A percentile compares a stretch with the other conserved stretches of the same genome.
Conservation (phyloP, 1,140 invertebrate genomes). For the Oedothorax gibbosus region DNA sequence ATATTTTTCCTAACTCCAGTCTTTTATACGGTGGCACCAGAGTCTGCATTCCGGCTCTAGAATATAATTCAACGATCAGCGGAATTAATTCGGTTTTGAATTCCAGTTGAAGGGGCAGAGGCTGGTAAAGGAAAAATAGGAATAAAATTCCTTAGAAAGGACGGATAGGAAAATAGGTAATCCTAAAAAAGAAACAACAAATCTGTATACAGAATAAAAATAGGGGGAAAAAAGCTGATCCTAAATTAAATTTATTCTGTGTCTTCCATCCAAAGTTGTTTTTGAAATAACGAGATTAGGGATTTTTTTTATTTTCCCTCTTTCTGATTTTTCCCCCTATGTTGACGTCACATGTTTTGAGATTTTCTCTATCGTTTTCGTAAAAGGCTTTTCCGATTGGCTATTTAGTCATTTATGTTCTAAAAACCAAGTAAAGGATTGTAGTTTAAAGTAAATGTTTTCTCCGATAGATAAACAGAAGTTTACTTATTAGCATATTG, state of each 20-base stretch:
- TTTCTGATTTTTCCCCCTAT: too few species aligned
- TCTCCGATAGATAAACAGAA: too few species aligned
- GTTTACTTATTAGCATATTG: too few species aligned
- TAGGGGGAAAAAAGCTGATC: background rate
- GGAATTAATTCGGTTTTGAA: constrained; percentile 32
- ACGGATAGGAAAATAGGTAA: constrained; percentile 11
- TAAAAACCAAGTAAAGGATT: too few species aligned
- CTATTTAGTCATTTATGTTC: too few species aligned
- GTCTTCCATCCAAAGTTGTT: constrained; percentile 38
- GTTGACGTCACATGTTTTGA: too few species aligned
- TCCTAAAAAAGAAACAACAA: constrained; percentile 10
- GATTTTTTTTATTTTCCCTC: background rate
- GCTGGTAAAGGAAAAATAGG: constrained; percentile 5
- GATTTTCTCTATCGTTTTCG: too few species aligned
- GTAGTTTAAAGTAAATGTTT: too few species aligned
- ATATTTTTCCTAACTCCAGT: too few species aligned
- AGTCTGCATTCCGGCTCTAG: background rate
- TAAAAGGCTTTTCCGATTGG: too few species aligned
- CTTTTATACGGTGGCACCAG: background rate
- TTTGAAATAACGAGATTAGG: constrained; percentile 56
- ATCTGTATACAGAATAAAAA: constrained; percentile 7
- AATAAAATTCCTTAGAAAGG: constrained; percentile 34
- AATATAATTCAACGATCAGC: constrained; percentile 33
- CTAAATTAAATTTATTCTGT: constrained; percentile 55
- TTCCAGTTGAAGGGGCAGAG: constrained; percentile 19